Evolutionary conservation across 2,113 vertebrate genomes (phyloP), one percentile per base, ranked within the genome.

Genomic region (Microcebus lehilahytsara): DNA sequence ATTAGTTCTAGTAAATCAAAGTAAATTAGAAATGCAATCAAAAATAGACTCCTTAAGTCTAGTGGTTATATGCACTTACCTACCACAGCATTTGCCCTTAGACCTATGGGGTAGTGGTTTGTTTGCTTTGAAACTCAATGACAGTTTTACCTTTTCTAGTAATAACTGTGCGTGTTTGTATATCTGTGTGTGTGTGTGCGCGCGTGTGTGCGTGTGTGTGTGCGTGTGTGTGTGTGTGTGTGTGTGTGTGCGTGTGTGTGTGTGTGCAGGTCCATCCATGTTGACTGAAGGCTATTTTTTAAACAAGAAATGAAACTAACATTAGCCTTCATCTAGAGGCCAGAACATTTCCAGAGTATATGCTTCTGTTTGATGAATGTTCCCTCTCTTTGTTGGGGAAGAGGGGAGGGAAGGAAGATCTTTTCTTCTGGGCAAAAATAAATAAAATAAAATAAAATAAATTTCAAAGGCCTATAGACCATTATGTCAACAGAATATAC

Each of bases 1-100:
- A 97, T 97, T 87, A 95, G 84, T 96, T 97, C 84, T 96, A 92
- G 90, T 85, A 96, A 96, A 97, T 97, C 90, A 96, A 90, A 96
- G 91, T 92, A 93, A 97, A 96, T 98, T 92, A 97, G 92, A 93
- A 97, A 96, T 42, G 80, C 90, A 85, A 93, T 87, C 34, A 95
- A 94, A 97, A 93, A 83, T 81, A 83, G 93, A 74, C 62, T 86
- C 2, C 87, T 42, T 4, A 67, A 85, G 72, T 62, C 85, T 60
- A 53, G 66, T 74, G 37, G 84, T 58, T 46, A 16, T 20, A 23
- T 34, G 51, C 19, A 69, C 30, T 92, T 64, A 93, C 53, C 51
- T 62, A 37, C 51, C 17, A 13, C 1, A n/a, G 40, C 66, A 42
- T 40, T 91, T 79, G 66, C 13, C 93, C 79, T 66, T 51, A 27